Evolutionary conservation across 2,113 vertebrate species (phyloP), one percentile per base, ranked within the genome.

Genomic region (Cyprinodon tularosa): DNA sequence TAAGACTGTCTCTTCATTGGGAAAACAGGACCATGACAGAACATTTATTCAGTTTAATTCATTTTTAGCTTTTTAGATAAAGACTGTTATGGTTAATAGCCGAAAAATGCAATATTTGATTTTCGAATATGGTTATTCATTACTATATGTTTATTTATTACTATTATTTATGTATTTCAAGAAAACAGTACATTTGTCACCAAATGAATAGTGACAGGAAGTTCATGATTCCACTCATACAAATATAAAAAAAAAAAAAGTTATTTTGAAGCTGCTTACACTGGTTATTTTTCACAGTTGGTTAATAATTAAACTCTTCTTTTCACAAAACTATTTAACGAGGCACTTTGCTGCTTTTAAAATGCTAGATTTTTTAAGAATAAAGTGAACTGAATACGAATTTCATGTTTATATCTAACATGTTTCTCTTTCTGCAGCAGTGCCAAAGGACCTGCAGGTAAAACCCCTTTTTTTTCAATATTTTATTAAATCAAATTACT

Each of bases 391-490:
- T 9, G 22, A 86, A 62, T 10, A 5, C 14, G 17, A 12, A 2
- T 66, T 60, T 2, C 77, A 40, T 91, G 17, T 74, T 48, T 4
- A 12, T 63, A 2, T 68, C 9, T 42, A 1, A 10, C 38, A 37
- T 53, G 8, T 61, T 68, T 76, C 81, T 91, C 42, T 91, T 80
- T 90, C 86, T 77, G 39, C 91, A 96, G 94, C 76, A 88, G 84
- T 10, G 72, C 39, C 13, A 86, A 80, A 73, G 87, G 84, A 83
- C 93, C 76, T 75, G 93, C 85, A 95, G 94, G 96, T 97, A 95
- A 76, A 63, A 65, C 68, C 14, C 38, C 22, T 62, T 15, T 61
- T 37, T 3, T 14, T n/a, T 47, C 12, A 9, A 9, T 2, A 11
- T 50, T 12, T 0, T 44, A 65, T 61, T 72, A 13, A 37, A 38